Evolutionary conservation across 2,888 invertebrate species (phyloP).

Genomic region (Melinaea marsaeus): DNA sequence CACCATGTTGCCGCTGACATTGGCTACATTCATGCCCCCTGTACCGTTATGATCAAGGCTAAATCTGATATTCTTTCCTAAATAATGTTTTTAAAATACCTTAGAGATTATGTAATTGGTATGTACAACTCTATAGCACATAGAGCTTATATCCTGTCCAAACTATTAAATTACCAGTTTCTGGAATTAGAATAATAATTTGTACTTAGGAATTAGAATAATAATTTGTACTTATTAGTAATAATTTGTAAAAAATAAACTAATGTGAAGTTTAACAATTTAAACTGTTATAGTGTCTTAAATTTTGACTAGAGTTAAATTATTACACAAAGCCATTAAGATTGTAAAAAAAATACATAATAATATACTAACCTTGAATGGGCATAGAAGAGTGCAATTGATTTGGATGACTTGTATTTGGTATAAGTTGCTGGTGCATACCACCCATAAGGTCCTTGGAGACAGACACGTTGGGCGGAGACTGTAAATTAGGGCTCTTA

Average conservation of each 20-base stretch:
- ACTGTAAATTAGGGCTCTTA: conserved; percentile 91
- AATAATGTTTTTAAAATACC: not conserved
- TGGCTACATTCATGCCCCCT: conserved; percentile 82
- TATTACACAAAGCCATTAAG: not conserved
- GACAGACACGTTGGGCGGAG: conserved; percentile 89
- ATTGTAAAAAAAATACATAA: conserved; percentile 4
- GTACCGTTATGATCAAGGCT: conserved; percentile 9
- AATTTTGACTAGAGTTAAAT: no score
- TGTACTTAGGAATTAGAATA: no score
- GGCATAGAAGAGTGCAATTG: conserved; percentile 79
- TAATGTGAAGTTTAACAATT: no score
- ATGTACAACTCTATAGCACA: not conserved
- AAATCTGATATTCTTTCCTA: not conserved
- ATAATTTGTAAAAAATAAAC: no score
- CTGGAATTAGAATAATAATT: no score
- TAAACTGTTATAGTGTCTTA: no score
- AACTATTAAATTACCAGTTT: no score
- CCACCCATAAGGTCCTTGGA: conserved; percentile 88
- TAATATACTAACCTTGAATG: conserved; percentile 78
- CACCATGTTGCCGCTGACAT: conserved; percentile 84
- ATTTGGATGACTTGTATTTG: conserved; percentile 84
- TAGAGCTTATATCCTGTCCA: no score
- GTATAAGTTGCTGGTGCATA: conserved; percentile 84
- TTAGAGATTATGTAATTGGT: not conserved
- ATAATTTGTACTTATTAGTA: no score